phyloP scores from a whole-genome alignment of 2,797 vertebrate species.

The Fistularia tabacaria region DNA sequence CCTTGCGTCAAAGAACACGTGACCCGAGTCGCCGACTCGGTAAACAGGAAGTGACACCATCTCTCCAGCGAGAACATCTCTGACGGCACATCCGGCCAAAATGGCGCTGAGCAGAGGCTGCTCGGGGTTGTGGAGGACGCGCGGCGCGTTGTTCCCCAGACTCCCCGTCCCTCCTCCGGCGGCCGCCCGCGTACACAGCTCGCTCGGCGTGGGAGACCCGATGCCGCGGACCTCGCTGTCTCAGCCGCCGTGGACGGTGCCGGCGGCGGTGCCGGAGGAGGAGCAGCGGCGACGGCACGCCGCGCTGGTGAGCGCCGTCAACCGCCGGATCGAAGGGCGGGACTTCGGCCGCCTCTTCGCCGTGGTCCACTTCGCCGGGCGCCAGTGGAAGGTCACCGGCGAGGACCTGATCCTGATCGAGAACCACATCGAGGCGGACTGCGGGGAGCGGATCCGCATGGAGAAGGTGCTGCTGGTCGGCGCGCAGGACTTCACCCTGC shows the following conservation, averaged over 20 bases:
- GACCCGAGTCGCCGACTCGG: no score
- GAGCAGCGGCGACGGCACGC: slow-evolving; percentile 64
- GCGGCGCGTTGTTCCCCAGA: not conserved
- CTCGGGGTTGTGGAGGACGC: slow-evolving; percentile 48
- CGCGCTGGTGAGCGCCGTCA: slow-evolving; percentile 81
- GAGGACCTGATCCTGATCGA: slow-evolving; percentile 90
- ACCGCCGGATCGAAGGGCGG: slow-evolving; percentile 65
- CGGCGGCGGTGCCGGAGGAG: slow-evolving; percentile 56
- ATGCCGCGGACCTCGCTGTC: slow-evolving; percentile 84
- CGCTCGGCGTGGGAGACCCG: slow-evolving; percentile 16
- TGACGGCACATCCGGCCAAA: slow-evolving; percentile 23
- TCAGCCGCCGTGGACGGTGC: slow-evolving; percentile 82
- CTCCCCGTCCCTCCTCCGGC: not conserved
- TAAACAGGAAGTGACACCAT: not conserved
- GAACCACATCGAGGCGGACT: slow-evolving; percentile 79
- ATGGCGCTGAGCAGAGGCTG: slow-evolving; percentile 50
- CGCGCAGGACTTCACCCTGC: slow-evolving; percentile 82
- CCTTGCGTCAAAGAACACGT: no score
- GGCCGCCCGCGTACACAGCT: slow-evolving; percentile 30
- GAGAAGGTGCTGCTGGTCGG: slow-evolving; percentile 85
- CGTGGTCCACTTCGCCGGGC: slow-evolving; percentile 87
- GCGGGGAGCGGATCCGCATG: slow-evolving; percentile 86
- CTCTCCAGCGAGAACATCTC: not conserved
- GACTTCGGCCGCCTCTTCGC: slow-evolving; percentile 87
- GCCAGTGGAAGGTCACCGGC: slow-evolving; percentile 90